Evolutionary conservation across 2,888 invertebrate genomes (phyloP).

Genomic region (Tetheella fluctuosa): DNA sequence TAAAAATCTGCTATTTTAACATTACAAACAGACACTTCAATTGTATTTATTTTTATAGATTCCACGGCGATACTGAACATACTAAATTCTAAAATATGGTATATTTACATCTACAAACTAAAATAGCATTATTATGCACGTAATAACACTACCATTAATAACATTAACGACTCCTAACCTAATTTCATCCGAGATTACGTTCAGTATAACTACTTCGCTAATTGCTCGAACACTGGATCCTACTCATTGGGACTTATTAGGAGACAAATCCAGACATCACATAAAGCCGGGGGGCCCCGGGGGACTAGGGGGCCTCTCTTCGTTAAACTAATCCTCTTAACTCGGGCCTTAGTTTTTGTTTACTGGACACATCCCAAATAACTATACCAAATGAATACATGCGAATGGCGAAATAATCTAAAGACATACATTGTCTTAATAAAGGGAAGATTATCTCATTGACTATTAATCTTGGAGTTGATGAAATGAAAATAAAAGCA

Average conservation of each 20-base stretch:
- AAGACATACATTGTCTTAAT: slow-evolving; percentile 3
- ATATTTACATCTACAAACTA: no score
- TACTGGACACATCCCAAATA: slow-evolving; percentile 23
- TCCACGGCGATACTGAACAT: no score
- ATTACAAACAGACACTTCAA: no score
- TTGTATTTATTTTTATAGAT: no score
- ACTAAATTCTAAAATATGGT: no score
- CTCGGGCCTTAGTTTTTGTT: slow-evolving; percentile 34
- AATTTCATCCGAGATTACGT: slow-evolving; percentile 3
- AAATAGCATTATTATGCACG: background rate
- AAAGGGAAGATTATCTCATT: background rate
- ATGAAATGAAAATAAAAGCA: background rate
- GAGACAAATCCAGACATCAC: slow-evolving; percentile 25
- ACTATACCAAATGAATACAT: slow-evolving; percentile 10
- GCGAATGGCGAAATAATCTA: slow-evolving; percentile 6
- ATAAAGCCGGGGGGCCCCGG: slow-evolving; percentile 16
- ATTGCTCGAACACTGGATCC: slow-evolving; percentile 19
- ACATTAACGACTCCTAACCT: background rate
- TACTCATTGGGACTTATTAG: slow-evolving; percentile 32
- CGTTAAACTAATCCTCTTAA: slow-evolving; percentile 42
- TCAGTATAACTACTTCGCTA: slow-evolving; percentile 5
- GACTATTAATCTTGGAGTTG: background rate
- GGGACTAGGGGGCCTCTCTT: slow-evolving; percentile 22
- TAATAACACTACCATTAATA: slow-evolving; percentile 2
- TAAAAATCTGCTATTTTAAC: no score